Conservation (phyloP, 2,797 vertebrate species). For the Periparus ater region DNA sequence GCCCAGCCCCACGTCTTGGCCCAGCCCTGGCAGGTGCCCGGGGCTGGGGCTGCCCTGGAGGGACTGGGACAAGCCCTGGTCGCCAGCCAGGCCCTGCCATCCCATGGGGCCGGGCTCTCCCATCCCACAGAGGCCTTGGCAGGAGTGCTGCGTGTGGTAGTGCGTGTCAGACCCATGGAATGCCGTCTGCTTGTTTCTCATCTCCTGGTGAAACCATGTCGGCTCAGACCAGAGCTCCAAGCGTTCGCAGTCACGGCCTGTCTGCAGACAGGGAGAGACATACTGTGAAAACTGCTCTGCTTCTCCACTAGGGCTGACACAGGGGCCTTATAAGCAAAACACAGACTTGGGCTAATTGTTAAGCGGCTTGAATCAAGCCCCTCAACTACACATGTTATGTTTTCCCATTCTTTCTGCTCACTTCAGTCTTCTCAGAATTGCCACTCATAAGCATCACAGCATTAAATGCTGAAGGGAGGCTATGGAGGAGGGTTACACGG, state of each 20-base stretch:
- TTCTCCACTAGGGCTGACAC: background rate
- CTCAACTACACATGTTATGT: background rate
- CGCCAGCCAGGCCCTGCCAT: rapidly evolving
- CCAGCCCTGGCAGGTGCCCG: rapidly evolving
- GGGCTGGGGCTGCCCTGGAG: rapidly evolving
- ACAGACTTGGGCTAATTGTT: background rate
- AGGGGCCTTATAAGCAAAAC: background rate
- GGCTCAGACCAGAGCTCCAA: background rate
- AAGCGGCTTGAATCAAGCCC: background rate
- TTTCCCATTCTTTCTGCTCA: background rate
- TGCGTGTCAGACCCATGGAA: background rate
- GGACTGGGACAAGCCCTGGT: background rate
- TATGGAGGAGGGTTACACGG: background rate
- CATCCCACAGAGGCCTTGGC: rapidly evolving
- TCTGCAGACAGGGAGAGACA: background rate
- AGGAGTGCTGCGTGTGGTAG: background rate
- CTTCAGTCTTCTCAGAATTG: background rate
- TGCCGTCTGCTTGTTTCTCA: background rate
- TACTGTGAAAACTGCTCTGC: background rate
- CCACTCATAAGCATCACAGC: background rate
- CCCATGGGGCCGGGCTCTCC: rapidly evolving
- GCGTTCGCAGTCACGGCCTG: background rate
- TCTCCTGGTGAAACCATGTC: background rate
- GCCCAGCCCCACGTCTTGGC: no score
- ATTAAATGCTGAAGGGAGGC: background rate